Evolutionary conservation across 2,113 vertebrate species (phyloP).

Genomic region (Lanius ludovicianus): DNA sequence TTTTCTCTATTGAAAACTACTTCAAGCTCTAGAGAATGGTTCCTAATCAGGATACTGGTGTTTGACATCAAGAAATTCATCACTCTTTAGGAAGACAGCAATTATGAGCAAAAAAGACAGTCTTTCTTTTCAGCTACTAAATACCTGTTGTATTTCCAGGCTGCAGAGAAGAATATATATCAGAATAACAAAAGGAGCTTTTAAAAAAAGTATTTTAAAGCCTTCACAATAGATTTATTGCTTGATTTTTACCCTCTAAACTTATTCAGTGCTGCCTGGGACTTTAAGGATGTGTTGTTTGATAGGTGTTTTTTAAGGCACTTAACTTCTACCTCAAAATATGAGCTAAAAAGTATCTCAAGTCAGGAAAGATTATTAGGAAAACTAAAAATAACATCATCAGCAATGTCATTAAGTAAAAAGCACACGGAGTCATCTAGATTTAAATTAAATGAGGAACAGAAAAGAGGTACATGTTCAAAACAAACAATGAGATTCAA

Average conservation of each 20-base stretch:
- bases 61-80: background rate
- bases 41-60: background rate
- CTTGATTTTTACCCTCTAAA: background rate
- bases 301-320: background rate
- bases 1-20: background rate
- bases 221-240: background rate
- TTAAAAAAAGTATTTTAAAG: background rate
- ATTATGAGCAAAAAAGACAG: background rate
- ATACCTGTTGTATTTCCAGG: background rate
- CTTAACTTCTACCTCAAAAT: background rate
- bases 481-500: constrained; percentile 35
- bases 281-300: background rate
- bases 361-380: background rate
- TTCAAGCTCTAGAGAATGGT: background rate
- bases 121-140: background rate
- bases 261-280: background rate
- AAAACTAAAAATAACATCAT: background rate
- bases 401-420: background rate
- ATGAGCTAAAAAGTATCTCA: background rate
- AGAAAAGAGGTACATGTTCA: background rate
- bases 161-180: background rate
- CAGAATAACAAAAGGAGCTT: background rate
- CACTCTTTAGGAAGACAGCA: background rate
- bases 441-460: constrained; percentile 3
- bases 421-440: background rate